phyloP scores from a whole-genome alignment of 2,113 vertebrate genomes.

The Campylomormyrus numenius region DNA sequence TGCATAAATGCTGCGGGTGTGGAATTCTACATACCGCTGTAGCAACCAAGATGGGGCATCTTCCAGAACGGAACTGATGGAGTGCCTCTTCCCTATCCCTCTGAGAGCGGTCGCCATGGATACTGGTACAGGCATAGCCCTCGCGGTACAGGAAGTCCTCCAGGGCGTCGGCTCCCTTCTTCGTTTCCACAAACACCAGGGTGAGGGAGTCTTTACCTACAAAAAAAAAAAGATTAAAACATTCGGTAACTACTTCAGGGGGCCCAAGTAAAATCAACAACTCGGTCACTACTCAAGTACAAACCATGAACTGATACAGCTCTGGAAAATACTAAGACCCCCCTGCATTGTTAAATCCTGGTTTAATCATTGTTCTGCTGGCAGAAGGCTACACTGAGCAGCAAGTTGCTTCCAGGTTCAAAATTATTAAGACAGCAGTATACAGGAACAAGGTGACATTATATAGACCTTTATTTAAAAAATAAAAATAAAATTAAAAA shows the following conservation, averaged over 20 bases:
- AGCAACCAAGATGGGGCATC: conserved; percentile 92
- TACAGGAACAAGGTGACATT: no score
- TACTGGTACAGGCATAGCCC: conserved; percentile 93
- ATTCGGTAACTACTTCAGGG: not conserved
- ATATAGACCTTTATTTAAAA: not conserved
- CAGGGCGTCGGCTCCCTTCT: conserved; percentile 90
- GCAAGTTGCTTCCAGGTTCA: no score
- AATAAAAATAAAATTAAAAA: not conserved
- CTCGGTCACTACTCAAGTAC: not conserved
- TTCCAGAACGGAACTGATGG: conserved; percentile 92
- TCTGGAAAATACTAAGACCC: not conserved
- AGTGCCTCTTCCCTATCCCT: conserved; percentile 92
- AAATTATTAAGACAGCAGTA: no score
- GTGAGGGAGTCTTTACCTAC: conserved; percentile 90
- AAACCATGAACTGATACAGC: not conserved
- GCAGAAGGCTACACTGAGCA: no score
- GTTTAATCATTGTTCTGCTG: no score
- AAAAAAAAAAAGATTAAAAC: not conserved
- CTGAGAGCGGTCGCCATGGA: conserved; percentile 93
- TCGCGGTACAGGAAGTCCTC: conserved; percentile 93
- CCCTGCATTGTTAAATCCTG: no score
- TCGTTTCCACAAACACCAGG: conserved; percentile 96
- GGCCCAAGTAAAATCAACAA: not conserved
- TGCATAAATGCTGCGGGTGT: not conserved
- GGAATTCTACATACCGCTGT: conserved; percentile 74